Evolutionary conservation across 2,888 invertebrate genomes (phyloP), one percentile per base, ranked within the genome.

Genomic region (Epicampocera succincta): DNA sequence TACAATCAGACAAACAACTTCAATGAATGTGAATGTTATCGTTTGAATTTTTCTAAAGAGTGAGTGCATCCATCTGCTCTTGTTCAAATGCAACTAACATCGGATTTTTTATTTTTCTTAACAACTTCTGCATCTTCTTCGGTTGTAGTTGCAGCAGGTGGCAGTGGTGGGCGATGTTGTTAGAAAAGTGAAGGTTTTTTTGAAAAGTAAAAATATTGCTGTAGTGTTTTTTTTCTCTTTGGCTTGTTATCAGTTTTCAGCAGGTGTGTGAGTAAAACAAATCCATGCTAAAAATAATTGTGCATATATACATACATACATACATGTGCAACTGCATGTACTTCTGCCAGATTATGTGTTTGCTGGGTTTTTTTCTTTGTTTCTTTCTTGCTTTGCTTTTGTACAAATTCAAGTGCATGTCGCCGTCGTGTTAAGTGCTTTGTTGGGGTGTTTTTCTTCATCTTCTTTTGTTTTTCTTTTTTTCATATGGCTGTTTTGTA

Each of bases 401-500:
- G 87, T 89, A 84, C 79, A 87, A 83, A 85, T 85, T 88, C 89
- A 89, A 88, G 88, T 88, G 89, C 89, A 89, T 88, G 89, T 89
- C 88, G 89, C 87, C 89, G 89, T 83, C 88, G 88, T 89, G 89
- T 89, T 88, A 89, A 88, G 88, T 89, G 87, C 86, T 88, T 82
- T 84, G 80, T 80, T 80, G 80, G 80, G 83, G 76, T 80, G 83
- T 83, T 72, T 83, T 65, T 60, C 61, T 42, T 56, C 29, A 46
- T 56, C 25, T 29, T 25, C 19, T n/a, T 19, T n/a, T 21, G 5
- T 40, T 46, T 58, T 60, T 52, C 46, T 69, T 56, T 50, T 42
- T 46, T 65, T 38, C 15, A 1, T 58, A 25, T 33, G 46, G 38
- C 52, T 65, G n/a, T n/a, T n/a, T n/a, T n/a, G n/a, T n/a, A n/a